A percentile compares a stretch with the other conserved stretches of the same genome.
Conservation (phyloP, 2,888 invertebrate genomes). For the Ptilodon capucinus region DNA sequence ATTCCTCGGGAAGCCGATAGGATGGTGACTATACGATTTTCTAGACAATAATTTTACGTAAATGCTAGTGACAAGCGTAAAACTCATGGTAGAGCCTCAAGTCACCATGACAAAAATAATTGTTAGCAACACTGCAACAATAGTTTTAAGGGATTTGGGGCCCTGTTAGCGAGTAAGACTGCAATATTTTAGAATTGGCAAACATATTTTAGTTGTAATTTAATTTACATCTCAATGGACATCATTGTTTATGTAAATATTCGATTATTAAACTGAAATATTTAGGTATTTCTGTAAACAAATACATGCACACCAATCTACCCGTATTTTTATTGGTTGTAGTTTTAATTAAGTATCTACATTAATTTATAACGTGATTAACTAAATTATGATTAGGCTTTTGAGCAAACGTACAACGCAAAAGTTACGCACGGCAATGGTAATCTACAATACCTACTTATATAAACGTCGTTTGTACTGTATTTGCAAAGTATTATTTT, state of each 20-base stretch:
- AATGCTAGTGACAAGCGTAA: too few species aligned
- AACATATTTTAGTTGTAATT: too few species aligned
- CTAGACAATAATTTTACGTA: too few species aligned
- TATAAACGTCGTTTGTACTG: slow-evolving; percentile 21
- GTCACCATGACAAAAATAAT: too few species aligned
- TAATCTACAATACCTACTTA: slow-evolving; percentile 10
- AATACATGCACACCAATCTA: background rate
- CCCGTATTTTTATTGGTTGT: background rate
- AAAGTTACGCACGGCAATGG: slow-evolving; percentile 21
- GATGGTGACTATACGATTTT: too few species aligned
- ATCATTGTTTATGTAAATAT: background rate
- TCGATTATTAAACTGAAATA: background rate
- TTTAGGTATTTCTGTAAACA: background rate
- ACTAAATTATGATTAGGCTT: slow-evolving; percentile 44
- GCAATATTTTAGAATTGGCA: too few species aligned
- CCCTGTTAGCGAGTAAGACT: too few species aligned
- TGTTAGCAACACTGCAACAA: too few species aligned
- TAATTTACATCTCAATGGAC: too few species aligned
- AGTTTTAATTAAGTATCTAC: slow-evolving; percentile 27
- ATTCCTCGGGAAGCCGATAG: too few species aligned
- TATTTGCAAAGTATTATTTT: slow-evolving; percentile 12
- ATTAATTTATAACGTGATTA: slow-evolving; percentile 16
- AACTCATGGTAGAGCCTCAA: too few species aligned
- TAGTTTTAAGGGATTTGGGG: too few species aligned
- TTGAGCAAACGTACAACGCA: slow-evolving; percentile 54